Evolutionary conservation across 2,888 invertebrate species (phyloP).

Genomic region (Oeneis ivallda): DNA sequence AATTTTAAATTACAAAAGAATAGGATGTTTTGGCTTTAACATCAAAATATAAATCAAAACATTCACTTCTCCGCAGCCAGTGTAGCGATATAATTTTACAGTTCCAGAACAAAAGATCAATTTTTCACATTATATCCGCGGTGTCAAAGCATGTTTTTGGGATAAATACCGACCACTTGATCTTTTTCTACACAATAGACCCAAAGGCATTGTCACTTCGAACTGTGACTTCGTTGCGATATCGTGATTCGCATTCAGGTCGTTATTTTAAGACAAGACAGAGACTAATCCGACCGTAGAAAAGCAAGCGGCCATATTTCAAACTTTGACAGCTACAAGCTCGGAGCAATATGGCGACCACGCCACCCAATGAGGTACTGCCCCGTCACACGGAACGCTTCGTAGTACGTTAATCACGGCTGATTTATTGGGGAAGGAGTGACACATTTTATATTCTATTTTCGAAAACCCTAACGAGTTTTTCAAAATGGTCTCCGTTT

Average conservation of each 20-base stretch:
- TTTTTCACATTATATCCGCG: conserved; percentile 58
- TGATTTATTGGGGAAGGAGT: conserved; percentile 80
- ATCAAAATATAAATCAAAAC: conserved; percentile 73
- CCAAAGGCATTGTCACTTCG: conserved; percentile 33
- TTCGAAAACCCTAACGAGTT: conserved; percentile 75
- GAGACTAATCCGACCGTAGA: conserved; percentile 63
- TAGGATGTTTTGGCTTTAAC: conserved; percentile 70
- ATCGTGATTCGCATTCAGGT: conserved; percentile 57
- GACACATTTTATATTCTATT: conserved; percentile 81
- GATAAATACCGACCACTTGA: conserved; percentile 36
- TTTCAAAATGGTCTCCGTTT: conserved; percentile 75
- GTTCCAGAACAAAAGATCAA: conserved; percentile 62
- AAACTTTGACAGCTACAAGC: conserved; percentile 81
- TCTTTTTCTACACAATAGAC: conserved; percentile 37
- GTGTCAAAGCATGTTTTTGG: conserved; percentile 46
- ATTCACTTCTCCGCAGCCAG: conserved; percentile 56
- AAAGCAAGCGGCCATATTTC: conserved; percentile 74
- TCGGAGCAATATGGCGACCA: conserved; percentile 78
- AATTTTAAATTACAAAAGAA: conserved; percentile 64
- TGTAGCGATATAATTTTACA: conserved; percentile 64
- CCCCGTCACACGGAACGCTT: conserved; percentile 73
- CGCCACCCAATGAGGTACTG: conserved; percentile 79
- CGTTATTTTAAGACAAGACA: conserved; percentile 74
- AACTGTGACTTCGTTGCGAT: conserved; percentile 50
- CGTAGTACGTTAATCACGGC: conserved; percentile 77